Base-by-base conservation (phyloP, 2,888 invertebrate genomes). In the Chaetoderma sp. region DNA sequence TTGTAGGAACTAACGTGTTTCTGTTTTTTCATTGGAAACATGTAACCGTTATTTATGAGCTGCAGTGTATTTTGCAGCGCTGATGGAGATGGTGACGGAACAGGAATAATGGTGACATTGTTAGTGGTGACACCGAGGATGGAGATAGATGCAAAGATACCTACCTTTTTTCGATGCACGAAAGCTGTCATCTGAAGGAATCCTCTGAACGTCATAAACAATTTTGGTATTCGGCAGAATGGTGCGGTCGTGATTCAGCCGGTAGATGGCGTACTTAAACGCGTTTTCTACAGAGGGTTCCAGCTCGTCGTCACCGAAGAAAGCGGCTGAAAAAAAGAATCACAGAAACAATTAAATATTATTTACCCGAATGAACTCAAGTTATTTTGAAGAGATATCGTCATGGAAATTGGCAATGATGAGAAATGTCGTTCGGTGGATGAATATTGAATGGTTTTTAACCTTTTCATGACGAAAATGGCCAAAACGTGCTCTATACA, bases 111-210 rank as follows among this genome's bases (percentile, higher is more conserved):
- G 39, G 39, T 39, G 39, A n/a, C n/a, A 39, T 10, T 39, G 39
- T 10, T 39, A n/a, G 39, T 39, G 39, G n/a, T 39, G 39, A n/a
- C n/a, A 39, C 13, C n/a, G 39, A n/a, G 10, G 39, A n/a, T 39
- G 39, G n/a, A 13, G 39, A n/a, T 39, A 39, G 39, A 23, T 16
- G 13, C 36, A 32, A 30, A 32, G 47, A 10, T 3, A 58, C 88
- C 88, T 87, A 96, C 96, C 95, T 91, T 94, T 90, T 89, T 95
- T 96, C 16, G 96, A 95, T 59, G 96, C 95, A 86, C 94, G 94
- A 84, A 96, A 96, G 86, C 95, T 95, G 86, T 96, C 96, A 83
- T 93, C 93, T 0, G 94, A 93, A 49, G 94, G 93, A 84, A 96
- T 92, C 78, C 92, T 92, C 87, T 96, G 95, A 67, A 96, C 93